Evolutionary conservation across 2,797 vertebrate species (phyloP).

Genomic region (Aphelocoma californica): DNA sequence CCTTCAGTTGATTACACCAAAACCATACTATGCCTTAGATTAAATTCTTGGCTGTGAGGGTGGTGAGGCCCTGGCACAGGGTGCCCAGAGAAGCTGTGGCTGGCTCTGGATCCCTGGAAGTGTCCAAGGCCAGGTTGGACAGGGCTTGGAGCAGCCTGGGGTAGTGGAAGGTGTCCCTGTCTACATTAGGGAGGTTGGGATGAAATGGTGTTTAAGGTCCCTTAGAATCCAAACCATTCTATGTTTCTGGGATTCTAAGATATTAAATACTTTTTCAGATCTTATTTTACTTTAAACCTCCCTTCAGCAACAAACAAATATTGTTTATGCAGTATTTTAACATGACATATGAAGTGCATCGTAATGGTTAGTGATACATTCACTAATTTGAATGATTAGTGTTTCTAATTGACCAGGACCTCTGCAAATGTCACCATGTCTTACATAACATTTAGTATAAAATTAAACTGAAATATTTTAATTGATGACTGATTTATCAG

Average conservation of each 20-base stretch:
- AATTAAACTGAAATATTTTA: not conserved
- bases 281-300: not conserved
- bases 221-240: not conserved
- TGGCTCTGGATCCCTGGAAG: not conserved
- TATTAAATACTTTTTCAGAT: not conserved
- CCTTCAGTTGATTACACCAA: not conserved
- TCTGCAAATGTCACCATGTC: not conserved
- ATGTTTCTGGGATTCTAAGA: not conserved
- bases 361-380: accelerated
- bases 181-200: accelerated
- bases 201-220: not conserved
- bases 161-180: not conserved
- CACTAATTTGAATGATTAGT: not conserved
- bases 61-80: not conserved
- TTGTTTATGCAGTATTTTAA: not conserved
- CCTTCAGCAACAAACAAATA: not conserved
- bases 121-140: accelerated
- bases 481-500: not conserved
- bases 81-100: not conserved
- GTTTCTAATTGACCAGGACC: not conserved
- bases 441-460: not conserved
- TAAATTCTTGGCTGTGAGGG: not conserved
- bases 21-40: too few relatives aligned
- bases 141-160: not conserved
- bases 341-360: accelerated